phyloP scores from a whole-genome alignment of 2,888 invertebrate genomes.

The Ophion ventricosus region DNA sequence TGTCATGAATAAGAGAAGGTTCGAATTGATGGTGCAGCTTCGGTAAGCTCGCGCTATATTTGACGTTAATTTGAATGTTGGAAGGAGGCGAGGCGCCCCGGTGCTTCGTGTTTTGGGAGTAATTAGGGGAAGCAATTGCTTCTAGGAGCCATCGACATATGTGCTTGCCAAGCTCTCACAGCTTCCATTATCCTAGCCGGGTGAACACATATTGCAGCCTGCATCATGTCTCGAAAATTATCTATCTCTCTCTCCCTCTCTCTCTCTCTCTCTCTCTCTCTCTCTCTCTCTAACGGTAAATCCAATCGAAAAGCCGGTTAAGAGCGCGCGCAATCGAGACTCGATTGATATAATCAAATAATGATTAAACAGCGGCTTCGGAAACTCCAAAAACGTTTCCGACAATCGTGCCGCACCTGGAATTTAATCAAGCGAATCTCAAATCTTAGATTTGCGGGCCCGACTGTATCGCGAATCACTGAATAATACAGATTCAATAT shows the following conservation, averaged over 20 bases:
- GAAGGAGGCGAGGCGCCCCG: constrained; percentile 26
- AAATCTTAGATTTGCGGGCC: not conserved
- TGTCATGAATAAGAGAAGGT: constrained; percentile 65
- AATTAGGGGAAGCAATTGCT: constrained; percentile 66
- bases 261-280: constrained; percentile 8
- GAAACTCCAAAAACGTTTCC: constrained; percentile 39
- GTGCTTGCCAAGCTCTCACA: constrained; percentile 44
- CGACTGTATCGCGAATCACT: not conserved
- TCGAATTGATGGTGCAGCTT: constrained; percentile 56
- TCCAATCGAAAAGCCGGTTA: constrained; percentile 27
- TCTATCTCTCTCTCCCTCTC: constrained; percentile 15
- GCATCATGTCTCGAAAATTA: constrained; percentile 48
- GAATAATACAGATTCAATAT: not conserved
- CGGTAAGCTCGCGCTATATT: constrained; percentile 42
- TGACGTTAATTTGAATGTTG: constrained; percentile 62
- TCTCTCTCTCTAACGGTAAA: constrained; percentile 10
- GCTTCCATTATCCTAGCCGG: constrained; percentile 48
- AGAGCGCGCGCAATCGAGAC: constrained; percentile 42
- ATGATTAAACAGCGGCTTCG: constrained; percentile 14
- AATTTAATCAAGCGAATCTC: constrained; percentile 26
- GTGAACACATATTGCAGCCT: constrained; percentile 38
- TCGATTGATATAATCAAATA: constrained; percentile 29
- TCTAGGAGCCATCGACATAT: constrained; percentile 59
- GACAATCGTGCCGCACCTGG: not conserved
- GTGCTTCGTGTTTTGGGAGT: constrained; percentile 57